Evolutionary conservation across 1,140 invertebrate species (phyloP).

Genomic region (Alviniconcha marisindica): DNA sequence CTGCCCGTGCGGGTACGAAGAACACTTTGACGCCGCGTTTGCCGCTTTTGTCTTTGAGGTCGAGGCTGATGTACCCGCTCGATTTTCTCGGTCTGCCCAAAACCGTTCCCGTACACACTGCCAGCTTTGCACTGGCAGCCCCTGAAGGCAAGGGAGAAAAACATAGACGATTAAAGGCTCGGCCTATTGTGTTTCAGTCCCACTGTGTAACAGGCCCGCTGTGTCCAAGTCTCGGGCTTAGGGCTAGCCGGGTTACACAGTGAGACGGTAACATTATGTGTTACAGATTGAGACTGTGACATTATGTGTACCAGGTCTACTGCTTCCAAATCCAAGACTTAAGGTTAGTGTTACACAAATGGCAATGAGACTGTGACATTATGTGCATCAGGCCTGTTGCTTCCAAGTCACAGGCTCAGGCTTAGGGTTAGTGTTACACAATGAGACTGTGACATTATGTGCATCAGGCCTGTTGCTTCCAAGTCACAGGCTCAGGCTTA

Average conservation of each 20-base stretch:
- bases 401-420: too few species aligned
- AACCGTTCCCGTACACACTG: slow-evolving; percentile 54
- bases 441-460: too few species aligned
- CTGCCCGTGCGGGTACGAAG: slow-evolving; percentile 38
- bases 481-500: too few species aligned
- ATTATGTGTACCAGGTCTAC: too few species aligned
- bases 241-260: background rate
- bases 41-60: slow-evolving; percentile 40
- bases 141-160: background rate
- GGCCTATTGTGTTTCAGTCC: too few species aligned
- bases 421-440: too few species aligned
- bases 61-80: slow-evolving; percentile 45
- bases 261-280: background rate
- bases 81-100: slow-evolving; percentile 36
- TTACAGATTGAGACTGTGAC: background rate
- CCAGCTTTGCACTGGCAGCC: slow-evolving; percentile 4
- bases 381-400: too few species aligned
- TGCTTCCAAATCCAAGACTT: too few species aligned
- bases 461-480: too few species aligned
- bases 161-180: background rate
- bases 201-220: background rate
- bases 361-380: too few species aligned
- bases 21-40: slow-evolving; percentile 37
- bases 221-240: background rate
- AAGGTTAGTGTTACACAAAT: too few species aligned